These are phyloP conservation scores for Oligia latruncula DNA, from an alignment of 2,888 invertebrate species.

Conservation along the genomic window DNA sequence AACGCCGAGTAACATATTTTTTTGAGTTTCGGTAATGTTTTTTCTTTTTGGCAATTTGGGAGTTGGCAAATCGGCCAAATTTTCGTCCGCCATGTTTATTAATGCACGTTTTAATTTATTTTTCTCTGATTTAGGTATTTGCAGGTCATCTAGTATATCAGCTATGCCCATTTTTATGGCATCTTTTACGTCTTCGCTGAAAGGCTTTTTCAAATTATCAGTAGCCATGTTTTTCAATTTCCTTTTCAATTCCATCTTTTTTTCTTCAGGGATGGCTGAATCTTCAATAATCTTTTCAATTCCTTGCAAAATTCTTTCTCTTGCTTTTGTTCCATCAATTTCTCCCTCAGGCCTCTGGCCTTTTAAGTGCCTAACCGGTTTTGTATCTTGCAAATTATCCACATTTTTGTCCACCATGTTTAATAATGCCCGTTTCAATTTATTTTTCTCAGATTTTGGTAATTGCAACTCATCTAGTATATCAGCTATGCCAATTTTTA, in stretches of 20 bases:
- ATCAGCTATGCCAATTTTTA: conserved; percentile 36
- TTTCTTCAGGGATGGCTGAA: conserved; percentile 1
- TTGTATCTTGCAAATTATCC: background rate
- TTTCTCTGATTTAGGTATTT: conserved; percentile 38
- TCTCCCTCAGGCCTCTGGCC: no score
- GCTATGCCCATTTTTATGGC: conserved; percentile 20
- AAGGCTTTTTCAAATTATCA: background rate
- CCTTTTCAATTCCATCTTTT: background rate
- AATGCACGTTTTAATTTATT: conserved; percentile 36
- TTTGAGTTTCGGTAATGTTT: no score
- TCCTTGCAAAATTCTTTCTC: background rate
- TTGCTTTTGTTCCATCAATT: background rate
- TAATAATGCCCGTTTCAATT: conserved; percentile 29
- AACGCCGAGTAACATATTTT: background rate
- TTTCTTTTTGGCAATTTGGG: background rate
- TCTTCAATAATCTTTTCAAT: background rate
- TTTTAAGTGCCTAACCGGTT: no score
- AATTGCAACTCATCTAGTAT: conserved; percentile 38
- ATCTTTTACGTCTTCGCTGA: background rate
- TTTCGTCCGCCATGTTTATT: background rate
- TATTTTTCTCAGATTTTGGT: conserved; percentile 38
- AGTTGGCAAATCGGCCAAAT: background rate
- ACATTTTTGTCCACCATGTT: no score
- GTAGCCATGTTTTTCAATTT: background rate
- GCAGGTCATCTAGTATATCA: conserved; percentile 41